phyloP scores from a whole-genome alignment of 2,113 vertebrate species.

The Sorex fumeus region DNA sequence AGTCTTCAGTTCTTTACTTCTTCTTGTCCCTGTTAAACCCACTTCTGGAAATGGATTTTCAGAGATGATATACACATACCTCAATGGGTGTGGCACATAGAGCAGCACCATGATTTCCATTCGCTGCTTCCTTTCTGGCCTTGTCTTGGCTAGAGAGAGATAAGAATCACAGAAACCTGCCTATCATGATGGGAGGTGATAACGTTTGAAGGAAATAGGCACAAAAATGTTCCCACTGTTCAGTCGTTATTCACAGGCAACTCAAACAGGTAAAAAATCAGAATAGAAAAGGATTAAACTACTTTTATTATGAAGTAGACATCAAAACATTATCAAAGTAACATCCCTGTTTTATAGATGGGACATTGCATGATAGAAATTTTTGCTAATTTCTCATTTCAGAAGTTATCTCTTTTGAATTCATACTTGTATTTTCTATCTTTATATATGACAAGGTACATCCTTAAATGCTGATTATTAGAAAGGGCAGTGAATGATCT shows the following conservation, averaged over 20 bases:
- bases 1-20: background rate
- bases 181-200: background rate
- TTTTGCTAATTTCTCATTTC: conserved; percentile 17
- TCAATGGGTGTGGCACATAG: background rate
- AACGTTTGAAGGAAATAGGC: background rate
- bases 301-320: background rate
- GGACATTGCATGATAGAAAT: background rate
- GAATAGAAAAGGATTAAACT: conserved; percentile 4
- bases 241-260: background rate
- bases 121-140: background rate
- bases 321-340: background rate
- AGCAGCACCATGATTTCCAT: background rate
- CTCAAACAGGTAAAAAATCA: conserved; percentile 51
- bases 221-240: conserved; percentile 6
- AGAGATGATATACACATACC: background rate
- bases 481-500: background rate
- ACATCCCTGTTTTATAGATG: background rate
- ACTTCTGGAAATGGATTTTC: conserved; percentile 48
- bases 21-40: background rate
- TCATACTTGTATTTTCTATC: background rate
- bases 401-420: conserved; percentile 33
- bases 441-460: conserved; percentile 18
- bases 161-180: background rate
- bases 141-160: background rate
- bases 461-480: background rate